Evolutionary conservation across 2,113 vertebrate species (phyloP).

Genomic region (Pantherophis guttatus): DNA sequence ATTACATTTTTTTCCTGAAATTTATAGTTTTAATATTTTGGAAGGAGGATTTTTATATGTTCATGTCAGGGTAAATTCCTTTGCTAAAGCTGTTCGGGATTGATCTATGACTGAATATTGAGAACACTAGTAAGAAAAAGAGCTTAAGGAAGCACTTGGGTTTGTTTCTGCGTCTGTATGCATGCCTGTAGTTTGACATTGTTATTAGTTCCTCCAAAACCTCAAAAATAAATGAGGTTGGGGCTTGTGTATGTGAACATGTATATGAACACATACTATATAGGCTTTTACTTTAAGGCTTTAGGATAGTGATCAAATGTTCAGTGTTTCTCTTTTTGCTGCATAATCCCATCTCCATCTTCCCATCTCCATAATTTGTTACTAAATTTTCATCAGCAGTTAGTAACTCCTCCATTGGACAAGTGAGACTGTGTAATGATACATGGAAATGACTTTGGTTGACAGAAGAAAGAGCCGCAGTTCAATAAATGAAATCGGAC

Average conservation of each 20-base stretch:
- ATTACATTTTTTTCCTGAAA: background rate
- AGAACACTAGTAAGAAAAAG: background rate
- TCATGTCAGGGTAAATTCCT: background rate
- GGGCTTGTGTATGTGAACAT: background rate
- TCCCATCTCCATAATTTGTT: background rate
- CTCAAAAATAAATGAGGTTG: background rate
- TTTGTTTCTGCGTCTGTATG: background rate
- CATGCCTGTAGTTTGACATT: background rate
- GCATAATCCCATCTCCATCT: background rate
- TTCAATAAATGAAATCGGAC: too few relatives aligned
- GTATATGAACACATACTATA: background rate
- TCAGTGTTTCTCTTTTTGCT: background rate
- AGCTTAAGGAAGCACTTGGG: background rate
- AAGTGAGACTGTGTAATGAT: background rate
- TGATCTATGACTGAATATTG: background rate
- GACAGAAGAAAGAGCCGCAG: too few relatives aligned
- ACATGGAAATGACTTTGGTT: background rate
- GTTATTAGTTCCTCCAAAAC: background rate
- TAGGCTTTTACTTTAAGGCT: background rate
- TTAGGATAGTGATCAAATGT: background rate
- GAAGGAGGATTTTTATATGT: background rate
- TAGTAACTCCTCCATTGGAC: background rate
- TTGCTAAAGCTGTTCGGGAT: background rate
- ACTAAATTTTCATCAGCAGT: background rate
- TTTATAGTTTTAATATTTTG: background rate